Evolutionary conservation across 2,113 vertebrate genomes (phyloP), one percentile per base, ranked within the genome.

Genomic region (Mastomys natalensis): DNA sequence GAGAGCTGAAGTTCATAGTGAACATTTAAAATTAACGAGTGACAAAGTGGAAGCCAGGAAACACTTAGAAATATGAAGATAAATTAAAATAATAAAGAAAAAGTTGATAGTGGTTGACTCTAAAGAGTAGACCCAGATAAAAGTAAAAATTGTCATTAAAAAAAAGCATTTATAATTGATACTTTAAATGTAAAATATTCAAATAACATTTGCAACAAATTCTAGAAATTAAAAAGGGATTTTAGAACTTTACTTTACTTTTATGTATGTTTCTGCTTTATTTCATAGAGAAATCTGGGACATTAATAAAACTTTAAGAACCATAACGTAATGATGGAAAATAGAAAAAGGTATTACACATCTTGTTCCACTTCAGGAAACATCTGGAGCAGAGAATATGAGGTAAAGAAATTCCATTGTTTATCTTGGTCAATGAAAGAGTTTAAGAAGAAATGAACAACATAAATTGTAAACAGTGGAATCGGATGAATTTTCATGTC

Each of bases 311-410:
- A 92, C 19, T 17, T 90, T 90, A 94, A 91, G 89, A n/a, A 95
- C 60, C 43, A 82, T 55, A 93, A 76, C 60, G 43, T 74, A 89
- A 95, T 62, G 80, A 94, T 89, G 26, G 66, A 95, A 97, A 98
- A 88, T 1, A 94, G 37, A 95, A 53, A 97, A 93, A 22, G 29
- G 66, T 90, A n/a, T 91, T 91, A 89, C 13, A 93, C 16, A 58
- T 73, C 87, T 92, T 89, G 87, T 95, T 93, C 58, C 77, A 96
- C 72, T 96, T 97, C 96, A 98, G 96, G 96, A 97, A 97, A 97
- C 95, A 97, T 72, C 90, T 97, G 97, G 86, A 96, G 37, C 92
- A 96, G 13, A 93, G 62, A 91, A n/a, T 58, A 96, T 87, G 87
- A 93, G 55, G 93, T 91, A 97, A 96, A 97, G 96, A 97, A 93